A percentile compares a stretch with the other conserved stretches of the same genome.
Conservation (phyloP, 2,113 vertebrate genomes). For the Serilophus lunatus region DNA sequence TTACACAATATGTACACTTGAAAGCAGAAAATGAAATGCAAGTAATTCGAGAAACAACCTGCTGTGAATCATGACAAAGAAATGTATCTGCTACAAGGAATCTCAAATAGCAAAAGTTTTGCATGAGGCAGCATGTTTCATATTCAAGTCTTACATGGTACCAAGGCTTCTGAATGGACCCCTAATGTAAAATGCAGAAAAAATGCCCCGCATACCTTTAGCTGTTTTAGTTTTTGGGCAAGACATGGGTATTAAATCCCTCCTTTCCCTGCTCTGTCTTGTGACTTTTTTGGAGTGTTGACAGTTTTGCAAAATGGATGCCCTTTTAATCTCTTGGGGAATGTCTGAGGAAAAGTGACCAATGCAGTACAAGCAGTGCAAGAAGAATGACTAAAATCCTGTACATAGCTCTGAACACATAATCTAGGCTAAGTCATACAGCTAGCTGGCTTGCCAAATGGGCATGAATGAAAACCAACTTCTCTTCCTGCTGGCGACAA, state of each 20-base stretch:
- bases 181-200: not conserved
- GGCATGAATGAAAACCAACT: conserved; percentile 31
- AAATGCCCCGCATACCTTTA: not conserved
- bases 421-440: conserved; percentile 10
- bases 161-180: not conserved
- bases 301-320: not conserved
- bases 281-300: not conserved
- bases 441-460: conserved; percentile 21
- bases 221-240: not conserved
- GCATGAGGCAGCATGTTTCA: not conserved
- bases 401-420: not conserved
- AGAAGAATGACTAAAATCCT: conserved; percentile 20
- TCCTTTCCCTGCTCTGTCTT: not conserved
- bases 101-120: conserved; percentile 5
- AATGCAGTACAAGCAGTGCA: not conserved
- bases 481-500: conserved; percentile 12
- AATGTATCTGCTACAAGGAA: not conserved
- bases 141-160: not conserved
- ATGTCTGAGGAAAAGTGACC: not conserved
- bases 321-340: not conserved
- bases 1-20: conserved; percentile 7
- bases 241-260: not conserved
- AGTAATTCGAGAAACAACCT: conserved; percentile 29
- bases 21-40: conserved; percentile 12
- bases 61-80: conserved; percentile 24